Evolutionary conservation across 2,113 vertebrate species (phyloP).

Genomic region (Gila orcuttii): DNA sequence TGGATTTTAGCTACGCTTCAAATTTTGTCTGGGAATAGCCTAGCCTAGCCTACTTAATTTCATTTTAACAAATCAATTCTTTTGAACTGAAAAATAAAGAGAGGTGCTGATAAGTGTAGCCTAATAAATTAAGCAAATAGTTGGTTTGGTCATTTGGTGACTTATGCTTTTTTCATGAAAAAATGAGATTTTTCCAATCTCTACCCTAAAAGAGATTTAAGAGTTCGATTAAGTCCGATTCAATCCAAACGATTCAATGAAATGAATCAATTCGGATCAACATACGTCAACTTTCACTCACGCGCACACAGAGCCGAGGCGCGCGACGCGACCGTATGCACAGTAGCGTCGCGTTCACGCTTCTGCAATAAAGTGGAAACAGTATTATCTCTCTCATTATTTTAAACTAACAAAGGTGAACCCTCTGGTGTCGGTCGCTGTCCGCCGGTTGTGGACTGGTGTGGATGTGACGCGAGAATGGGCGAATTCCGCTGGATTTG

Average conservation of each 20-base stretch:
- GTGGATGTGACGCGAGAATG: conserved; percentile 64
- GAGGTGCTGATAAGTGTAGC: too few relatives aligned
- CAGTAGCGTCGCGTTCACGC: conserved; percentile 29
- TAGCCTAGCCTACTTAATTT: too few relatives aligned
- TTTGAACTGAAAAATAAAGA: too few relatives aligned
- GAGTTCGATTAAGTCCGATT: neutral
- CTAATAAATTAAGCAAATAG: too few relatives aligned
- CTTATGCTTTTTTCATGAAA: too few relatives aligned
- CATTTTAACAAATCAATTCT: too few relatives aligned
- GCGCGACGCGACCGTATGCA: conserved; percentile 51
- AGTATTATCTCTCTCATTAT: neutral
- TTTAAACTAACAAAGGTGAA: neutral
- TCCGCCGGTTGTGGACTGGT: conserved; percentile 25
- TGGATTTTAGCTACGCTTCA: too few relatives aligned
- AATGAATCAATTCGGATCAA: neutral
- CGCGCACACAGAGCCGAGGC: conserved; percentile 34
- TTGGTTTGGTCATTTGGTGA: neutral
- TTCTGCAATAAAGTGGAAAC: neutral
- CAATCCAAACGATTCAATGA: neutral
- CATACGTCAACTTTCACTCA: neutral
- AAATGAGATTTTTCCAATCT: too few relatives aligned
- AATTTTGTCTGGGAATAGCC: too few relatives aligned
- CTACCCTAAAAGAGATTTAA: neutral
- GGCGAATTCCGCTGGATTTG: conserved; percentile 69
- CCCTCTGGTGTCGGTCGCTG: neutral